A percentile compares a stretch with the other conserved stretches of the same genome.
These are phyloP conservation scores for Takifugu bimaculatus DNA, from an alignment of 2,113 vertebrate genomes.

Conservation along the genomic window DNA sequence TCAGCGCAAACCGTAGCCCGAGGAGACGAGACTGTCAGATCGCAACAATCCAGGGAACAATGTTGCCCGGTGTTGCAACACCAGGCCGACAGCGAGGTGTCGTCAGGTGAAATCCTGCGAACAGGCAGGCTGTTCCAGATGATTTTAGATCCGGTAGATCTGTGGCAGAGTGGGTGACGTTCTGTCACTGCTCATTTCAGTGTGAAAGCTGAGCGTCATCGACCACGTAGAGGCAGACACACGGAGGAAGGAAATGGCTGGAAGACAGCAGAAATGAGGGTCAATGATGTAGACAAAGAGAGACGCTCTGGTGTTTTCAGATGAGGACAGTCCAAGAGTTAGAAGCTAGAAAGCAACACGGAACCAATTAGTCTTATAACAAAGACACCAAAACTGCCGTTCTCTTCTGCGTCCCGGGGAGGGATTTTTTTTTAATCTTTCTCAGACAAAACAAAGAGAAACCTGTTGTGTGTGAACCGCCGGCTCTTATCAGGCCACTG, in stretches of 20 bases:
- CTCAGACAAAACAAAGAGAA: conserved; percentile 33
- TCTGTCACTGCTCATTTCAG: conserved; percentile 65
- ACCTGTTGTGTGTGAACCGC: conserved; percentile 38
- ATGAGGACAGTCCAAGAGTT: conserved; percentile 15
- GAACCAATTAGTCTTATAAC: conserved; percentile 33
- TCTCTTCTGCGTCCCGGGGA: conserved; percentile 17
- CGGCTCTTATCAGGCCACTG: conserved; percentile 62
- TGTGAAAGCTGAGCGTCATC: conserved; percentile 52
- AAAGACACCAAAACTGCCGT: conserved; percentile 33
- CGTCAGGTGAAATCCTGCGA: conserved; percentile 15
- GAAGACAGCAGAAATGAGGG: conserved; percentile 6
- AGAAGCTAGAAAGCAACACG: conserved; percentile 13
- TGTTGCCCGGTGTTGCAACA: conserved; percentile 37
- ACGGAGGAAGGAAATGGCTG: conserved; percentile 6
- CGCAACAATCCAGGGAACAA: not conserved
- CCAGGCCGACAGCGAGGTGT: conserved; percentile 15
- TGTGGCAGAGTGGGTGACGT: conserved; percentile 53
- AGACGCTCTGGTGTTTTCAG: conserved; percentile 12
- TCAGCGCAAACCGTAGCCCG: too few species aligned
- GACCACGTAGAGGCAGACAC: conserved; percentile 29
- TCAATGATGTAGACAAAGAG: conserved; percentile 18
- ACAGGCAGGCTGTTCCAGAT: too few species aligned
- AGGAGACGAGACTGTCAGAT: too few species aligned
- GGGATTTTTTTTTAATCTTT: conserved; percentile 40
- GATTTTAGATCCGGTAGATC: conserved; percentile 19